Base-by-base conservation (phyloP, 2,113 vertebrate genomes). In the Myiozetetes cayanensis region DNA sequence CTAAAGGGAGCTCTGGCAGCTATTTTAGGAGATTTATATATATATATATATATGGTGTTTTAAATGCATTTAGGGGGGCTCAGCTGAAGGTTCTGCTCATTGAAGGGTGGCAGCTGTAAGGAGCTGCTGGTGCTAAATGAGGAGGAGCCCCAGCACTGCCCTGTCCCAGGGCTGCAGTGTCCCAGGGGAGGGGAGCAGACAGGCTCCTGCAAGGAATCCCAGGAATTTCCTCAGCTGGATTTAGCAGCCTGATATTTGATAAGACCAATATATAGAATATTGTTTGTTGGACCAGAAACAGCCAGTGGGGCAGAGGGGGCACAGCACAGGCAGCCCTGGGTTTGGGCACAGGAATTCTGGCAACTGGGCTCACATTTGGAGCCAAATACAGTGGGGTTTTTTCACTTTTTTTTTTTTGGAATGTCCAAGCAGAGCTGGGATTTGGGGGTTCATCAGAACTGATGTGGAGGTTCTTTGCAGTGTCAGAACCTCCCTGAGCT, bases 401-500 rank as follows among this genome's bases (percentile, higher is more conserved):
- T 63, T 59, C 20, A 9, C 53, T 77, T 28, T 3, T 1, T 33
- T 76, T 31, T 3, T 1, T 33, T 14, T 46, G 58, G 58, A 11
- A 22, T 19, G 47, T 50, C 44, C 28, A 8, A 20, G 49, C 56
- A 28, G 9, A 37, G 53, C 58, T 76, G 76, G 8, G 16, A 4
- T 24, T 77, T 46, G n/a, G 50, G 14, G 23, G 27, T 35, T 25
- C 44, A 1, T 8, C 27, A 27, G 39, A 19, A 49, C 41, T 5
- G 25, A 1, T 0, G 2, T 0, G 17, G 50, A 63, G 41, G 15
- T 4, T 22, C 37, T 21, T 10, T 62, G 83, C 17, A 15, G 49
- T 2, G 8, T 22, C 50, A 56, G n/a, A 41, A 17, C 41, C 76
- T 35, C 71, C 0, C 0, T 4, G 13, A 14, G 68, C 71, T 11